Evolutionary conservation across 92 coral and sea anemone genomes (phyloP), one percentile per base, ranked within the genome.

Genomic region (Epizoanthus ramosus): DNA sequence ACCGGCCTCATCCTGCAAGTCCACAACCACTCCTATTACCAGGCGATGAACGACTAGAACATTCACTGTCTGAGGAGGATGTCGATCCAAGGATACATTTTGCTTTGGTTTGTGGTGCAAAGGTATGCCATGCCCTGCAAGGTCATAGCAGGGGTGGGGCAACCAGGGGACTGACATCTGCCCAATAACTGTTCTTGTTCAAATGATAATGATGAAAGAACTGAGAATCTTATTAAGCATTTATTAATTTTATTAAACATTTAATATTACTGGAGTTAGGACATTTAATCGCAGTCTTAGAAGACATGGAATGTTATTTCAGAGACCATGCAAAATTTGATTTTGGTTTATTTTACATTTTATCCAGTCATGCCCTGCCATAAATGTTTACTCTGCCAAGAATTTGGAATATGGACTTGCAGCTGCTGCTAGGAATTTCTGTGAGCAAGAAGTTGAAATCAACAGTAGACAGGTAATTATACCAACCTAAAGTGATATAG

Each of bases 61-160:
- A 21, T 60, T 79, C 89, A 37, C 91, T 95, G 57, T 68, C 87
- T 50, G 86, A 87, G 23, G 25, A 77, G 63, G 81, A 83, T 9
- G 79, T 93, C 31, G 98, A 95, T 86, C 98, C 98, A 35, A 89
- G 98, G 87, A 91, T 95, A 64, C 98, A 95, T 73, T 95, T 95
- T 91, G 98, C 98, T 67, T 83, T 95, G 47, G 98, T 95, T 63
- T 95, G 98, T 89, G 98, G 98, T 53, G 98, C 98, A 28, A 93
- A 95, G 94, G 98, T 95, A 63, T 3, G 83, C 6, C 6, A 47
- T 5, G 7, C 7, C 3, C 7, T n/a, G 25, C 17, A 50, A 43
- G 5, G 23, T 79, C 8, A 39, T 33, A 8, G 16, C 5, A 37
- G 43, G 43, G 43, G 43, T 3, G 43, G 43, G 43, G 43, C 31